Percentiles rank a stretch among this genome's conserved stretches.
Evolutionary conservation across 1,140 invertebrate species (phyloP).

Genomic region (Frieseomelitta varia): DNA sequence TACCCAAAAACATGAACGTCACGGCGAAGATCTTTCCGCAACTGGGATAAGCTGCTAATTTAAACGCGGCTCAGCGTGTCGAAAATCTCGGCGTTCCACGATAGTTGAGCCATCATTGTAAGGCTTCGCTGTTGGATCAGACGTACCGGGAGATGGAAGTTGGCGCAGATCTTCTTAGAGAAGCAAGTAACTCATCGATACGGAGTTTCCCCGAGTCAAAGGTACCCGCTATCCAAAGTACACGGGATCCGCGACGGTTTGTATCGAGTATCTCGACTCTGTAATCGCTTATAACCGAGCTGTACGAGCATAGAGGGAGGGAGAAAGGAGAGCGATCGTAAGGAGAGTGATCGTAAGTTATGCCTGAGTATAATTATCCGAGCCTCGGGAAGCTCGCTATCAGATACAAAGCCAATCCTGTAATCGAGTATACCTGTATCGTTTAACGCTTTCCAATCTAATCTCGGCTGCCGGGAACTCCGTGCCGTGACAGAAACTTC

Average conservation of each 20-base stretch:
- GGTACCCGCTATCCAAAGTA: neutral
- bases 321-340: neutral
- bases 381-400: neutral
- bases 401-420: neutral
- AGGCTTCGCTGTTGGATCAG: neutral
- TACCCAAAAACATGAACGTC: neutral
- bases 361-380: neutral
- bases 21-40: no score
- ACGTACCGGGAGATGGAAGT: neutral
- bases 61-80: neutral
- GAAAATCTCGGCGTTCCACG: neutral
- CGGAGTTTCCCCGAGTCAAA: neutral
- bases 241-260: neutral
- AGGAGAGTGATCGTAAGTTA: neutral
- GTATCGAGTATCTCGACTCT: neutral
- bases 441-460: conserved; percentile 6
- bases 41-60: neutral
- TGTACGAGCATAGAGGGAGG: no score
- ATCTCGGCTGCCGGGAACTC: neutral
- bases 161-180: neutral
- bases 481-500: neutral
- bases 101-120: neutral
- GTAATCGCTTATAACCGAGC: no score
- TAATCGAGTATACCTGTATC: neutral
- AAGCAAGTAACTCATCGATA: neutral